phyloP scores from a whole-genome alignment of 2,888 invertebrate genomes.

The Callyntrura sp. region DNA sequence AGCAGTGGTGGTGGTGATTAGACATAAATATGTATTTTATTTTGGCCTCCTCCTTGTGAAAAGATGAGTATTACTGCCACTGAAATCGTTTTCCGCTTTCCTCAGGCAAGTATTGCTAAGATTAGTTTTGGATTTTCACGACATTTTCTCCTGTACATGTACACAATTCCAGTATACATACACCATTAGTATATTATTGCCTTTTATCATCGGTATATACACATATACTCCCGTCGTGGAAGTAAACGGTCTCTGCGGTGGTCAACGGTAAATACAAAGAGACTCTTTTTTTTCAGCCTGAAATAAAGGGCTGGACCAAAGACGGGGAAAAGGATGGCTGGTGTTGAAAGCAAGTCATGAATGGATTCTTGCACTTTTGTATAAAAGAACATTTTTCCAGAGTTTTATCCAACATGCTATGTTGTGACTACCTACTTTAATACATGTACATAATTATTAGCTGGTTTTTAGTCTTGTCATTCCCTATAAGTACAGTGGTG shows the following conservation, averaged over 20 bases:
- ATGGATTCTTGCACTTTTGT: neutral
- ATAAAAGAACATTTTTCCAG: neutral
- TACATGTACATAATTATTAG: slow-evolving; percentile 66
- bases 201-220: slow-evolving; percentile 34
- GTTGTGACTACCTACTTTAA: slow-evolving; percentile 4
- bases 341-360: slow-evolving; percentile 48
- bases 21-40: slow-evolving; percentile 65
- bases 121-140: slow-evolving; percentile 66
- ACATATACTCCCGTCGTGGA: too few species aligned
- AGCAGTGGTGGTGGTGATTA: slow-evolving; percentile 46
- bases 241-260: neutral
- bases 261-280: neutral
- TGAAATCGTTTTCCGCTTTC: slow-evolving; percentile 46
- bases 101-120: slow-evolving; percentile 34
- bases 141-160: slow-evolving; percentile 33
- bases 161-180: slow-evolving; percentile 7
- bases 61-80: slow-evolving; percentile 65
- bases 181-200: slow-evolving; percentile 20
- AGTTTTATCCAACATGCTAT: neutral
- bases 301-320: neutral
- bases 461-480: slow-evolving; percentile 24
- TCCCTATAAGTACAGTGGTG: slow-evolving; percentile 3
- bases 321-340: neutral
- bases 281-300: neutral
- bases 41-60: slow-evolving; percentile 48